These are phyloP conservation scores for Drosophila sulfurigaster DNA, from an alignment of 1,140 invertebrate genomes.

Conservation along the genomic window DNA sequence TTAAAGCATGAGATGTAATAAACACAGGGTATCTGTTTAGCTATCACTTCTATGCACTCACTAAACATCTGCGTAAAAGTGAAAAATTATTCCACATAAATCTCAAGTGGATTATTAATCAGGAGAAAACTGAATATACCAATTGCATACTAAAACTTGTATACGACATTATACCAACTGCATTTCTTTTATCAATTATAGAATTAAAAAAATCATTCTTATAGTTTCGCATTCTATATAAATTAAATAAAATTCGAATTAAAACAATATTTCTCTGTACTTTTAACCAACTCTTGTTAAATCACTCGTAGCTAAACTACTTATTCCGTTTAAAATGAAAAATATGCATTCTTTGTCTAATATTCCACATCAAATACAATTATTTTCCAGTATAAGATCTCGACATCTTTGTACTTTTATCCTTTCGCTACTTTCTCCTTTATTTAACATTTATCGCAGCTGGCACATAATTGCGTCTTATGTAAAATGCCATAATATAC, in stretches of 20 bases:
- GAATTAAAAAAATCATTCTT: background rate
- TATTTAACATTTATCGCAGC: background rate
- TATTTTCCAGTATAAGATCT: too few species aligned
- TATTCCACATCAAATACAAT: too few species aligned
- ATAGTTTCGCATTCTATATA: background rate
- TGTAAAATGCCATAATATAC: background rate
- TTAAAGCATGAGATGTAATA: too few species aligned
- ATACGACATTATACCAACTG: background rate
- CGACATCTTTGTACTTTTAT: background rate
- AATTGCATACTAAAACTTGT: background rate
- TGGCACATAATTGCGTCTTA: background rate
- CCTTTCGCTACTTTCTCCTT: background rate
- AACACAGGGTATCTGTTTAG: background rate
- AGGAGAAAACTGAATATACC: background rate
- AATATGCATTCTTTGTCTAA: too few species aligned
- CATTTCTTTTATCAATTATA: background rate
- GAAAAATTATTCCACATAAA: constrained; percentile 47
- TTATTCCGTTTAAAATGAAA: too few species aligned
- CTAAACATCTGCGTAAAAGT: constrained; percentile 37
- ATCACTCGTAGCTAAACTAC: too few species aligned
- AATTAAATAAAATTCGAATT: background rate
- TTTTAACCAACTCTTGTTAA: too few species aligned
- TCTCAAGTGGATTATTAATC: constrained; percentile 1
- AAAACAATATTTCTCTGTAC: background rate
- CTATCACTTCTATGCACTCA: background rate